Evolutionary conservation across 2,888 invertebrate genomes (phyloP).

Genomic region (Heliconius ethilla): DNA sequence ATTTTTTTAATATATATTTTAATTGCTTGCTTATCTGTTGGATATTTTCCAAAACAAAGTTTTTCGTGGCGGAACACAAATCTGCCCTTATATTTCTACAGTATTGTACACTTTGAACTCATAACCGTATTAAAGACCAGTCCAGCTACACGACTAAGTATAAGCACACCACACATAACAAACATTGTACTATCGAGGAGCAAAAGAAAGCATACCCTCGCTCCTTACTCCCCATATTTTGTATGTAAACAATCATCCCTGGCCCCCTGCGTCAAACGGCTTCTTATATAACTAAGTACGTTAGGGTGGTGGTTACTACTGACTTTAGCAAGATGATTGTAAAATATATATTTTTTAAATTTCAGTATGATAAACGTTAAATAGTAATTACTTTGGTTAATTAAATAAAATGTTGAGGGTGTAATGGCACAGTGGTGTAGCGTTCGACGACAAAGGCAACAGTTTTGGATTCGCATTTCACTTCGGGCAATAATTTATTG

Average conservation of each 20-base stretch:
- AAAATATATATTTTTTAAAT: not conserved
- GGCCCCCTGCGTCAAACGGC: conserved; percentile 67
- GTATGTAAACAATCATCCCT: conserved; percentile 56
- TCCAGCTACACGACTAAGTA: not conserved
- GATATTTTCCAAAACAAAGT: not conserved
- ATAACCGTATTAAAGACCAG: not conserved
- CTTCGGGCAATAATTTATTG: too few relatives aligned
- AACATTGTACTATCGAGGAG: conserved; percentile 5
- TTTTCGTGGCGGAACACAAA: not conserved
- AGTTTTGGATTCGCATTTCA: too few relatives aligned
- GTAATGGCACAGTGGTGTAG: too few relatives aligned
- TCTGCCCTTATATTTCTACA: not conserved
- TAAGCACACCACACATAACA: not conserved
- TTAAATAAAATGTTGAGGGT: too few relatives aligned
- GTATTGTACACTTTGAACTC: not conserved
- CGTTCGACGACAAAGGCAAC: too few relatives aligned
- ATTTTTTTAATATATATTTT: too few relatives aligned
- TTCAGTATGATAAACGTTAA: not conserved
- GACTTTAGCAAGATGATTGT: conserved; percentile 1
- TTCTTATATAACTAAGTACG: conserved; percentile 73
- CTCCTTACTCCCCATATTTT: conserved; percentile 46
- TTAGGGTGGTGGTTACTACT: conserved; percentile 43
- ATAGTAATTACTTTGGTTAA: too few relatives aligned
- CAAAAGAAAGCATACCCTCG: conserved; percentile 20
- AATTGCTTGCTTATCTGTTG: too few relatives aligned